phyloP scores from a whole-genome alignment of 2,113 vertebrate species.

The Amia ocellicauda region DNA sequence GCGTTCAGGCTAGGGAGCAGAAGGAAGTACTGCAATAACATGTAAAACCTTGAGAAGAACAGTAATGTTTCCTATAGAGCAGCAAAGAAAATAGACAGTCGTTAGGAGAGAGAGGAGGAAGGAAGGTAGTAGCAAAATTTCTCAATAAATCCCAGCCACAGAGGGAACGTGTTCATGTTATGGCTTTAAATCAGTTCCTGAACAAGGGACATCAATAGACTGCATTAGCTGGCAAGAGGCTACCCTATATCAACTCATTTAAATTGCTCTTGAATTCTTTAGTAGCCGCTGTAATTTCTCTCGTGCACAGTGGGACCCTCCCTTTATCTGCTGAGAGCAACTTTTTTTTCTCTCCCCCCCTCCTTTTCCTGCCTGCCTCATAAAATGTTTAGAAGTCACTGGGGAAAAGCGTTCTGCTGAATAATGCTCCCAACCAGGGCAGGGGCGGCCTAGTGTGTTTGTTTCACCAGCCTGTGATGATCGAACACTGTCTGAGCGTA shows the following conservation, averaged over 20 bases:
- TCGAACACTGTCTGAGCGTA: background rate
- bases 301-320: background rate
- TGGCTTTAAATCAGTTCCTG: conserved; percentile 20
- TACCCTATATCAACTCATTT: background rate
- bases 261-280: conserved; percentile 8
- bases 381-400: background rate
- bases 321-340: background rate
- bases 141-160: background rate
- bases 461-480: background rate
- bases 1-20: conserved; percentile 7
- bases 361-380: background rate
- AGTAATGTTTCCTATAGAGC: background rate
- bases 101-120: conserved; percentile 8
- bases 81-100: conserved; percentile 16
- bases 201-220: conserved; percentile 26
- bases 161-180: background rate
- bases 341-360: background rate
- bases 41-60: background rate
- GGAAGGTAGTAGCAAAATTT: background rate
- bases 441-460: background rate
- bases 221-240: conserved; percentile 22
- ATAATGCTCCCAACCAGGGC: background rate
- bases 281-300: background rate
- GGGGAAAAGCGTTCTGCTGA: background rate
- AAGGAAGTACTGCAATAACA: conserved; percentile 13